Evolutionary conservation across 2,888 invertebrate genomes (phyloP), one percentile per base, ranked within the genome.

Genomic region (Acronicta leporina): DNA sequence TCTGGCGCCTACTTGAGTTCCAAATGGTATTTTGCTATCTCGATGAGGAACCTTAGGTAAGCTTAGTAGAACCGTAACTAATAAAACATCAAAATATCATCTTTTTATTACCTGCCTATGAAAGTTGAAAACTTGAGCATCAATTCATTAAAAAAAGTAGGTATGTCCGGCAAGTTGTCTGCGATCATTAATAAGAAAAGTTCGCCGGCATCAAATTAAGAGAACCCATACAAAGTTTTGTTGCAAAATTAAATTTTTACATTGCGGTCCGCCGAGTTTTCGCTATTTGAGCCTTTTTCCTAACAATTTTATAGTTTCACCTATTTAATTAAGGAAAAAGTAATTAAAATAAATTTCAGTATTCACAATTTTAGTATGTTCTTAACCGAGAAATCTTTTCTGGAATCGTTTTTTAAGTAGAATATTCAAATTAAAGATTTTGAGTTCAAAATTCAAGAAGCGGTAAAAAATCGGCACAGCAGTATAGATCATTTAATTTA

Each of bases 231-330:
- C 66, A 84, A 87, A 90, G 84, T 89, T 88, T 78, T 81, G 83
- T 82, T 82, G 82, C 84, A 77, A 87, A 89, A 89, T 88, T 85
- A 85, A 86, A 83, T 88, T 89, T 88, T 88, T 88, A 82, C 84
- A 84, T 74, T 77, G 70, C 66, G 62, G 47, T 60, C 35, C 41
- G 73, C 67, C 75, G 56, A 63, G 59, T 57, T 57, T 72, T 67
- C 53, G 47, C 63, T 69, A 60, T 75, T 78, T 75, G 69, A 60
- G 60, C 63, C 65, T 73, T 76, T 73, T 70, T 65, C 11, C 25
- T 14, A 27, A 38, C 43, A 11, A 42, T 57, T 11, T 48, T 25
- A 40, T 59, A 62, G 54, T 62, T 72, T 55, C 10, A 2, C 14
- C 47, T 15, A 49, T 49, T 52, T 52, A 46, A 57, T 57, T 50